phyloP scores from a whole-genome alignment of 2,888 invertebrate genomes.

The Microplitis deprimator region DNA sequence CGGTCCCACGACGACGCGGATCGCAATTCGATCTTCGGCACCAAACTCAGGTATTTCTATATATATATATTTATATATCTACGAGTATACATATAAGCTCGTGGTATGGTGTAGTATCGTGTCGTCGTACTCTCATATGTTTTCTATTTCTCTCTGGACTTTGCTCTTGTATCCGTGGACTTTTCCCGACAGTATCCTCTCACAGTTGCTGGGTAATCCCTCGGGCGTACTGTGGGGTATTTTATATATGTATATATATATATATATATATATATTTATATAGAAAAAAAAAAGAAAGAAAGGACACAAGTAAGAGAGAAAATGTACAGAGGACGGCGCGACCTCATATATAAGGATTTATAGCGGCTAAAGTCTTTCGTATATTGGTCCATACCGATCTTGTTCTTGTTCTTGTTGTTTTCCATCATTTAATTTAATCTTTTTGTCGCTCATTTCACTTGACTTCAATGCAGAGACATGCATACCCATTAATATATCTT shows the following conservation, averaged over 20 bases:
- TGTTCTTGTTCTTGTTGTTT: conserved; percentile 47
- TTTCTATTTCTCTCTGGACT: conserved; percentile 56
- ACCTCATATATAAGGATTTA: conserved; percentile 72
- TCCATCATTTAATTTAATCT: conserved; percentile 46
- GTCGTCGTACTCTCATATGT: conserved; percentile 56
- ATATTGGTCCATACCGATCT: conserved; percentile 69
- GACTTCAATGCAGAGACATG: background rate
- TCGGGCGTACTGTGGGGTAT: conserved; percentile 63
- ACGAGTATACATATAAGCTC: background rate
- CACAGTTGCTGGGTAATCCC: conserved; percentile 64
- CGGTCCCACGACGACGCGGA: background rate
- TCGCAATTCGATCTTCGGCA: background rate
- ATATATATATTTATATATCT: background rate
- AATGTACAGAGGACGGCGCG: conserved; percentile 59
- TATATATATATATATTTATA: background rate
- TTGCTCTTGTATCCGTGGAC: conserved; percentile 38
- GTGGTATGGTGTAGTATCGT: conserved; percentile 29
- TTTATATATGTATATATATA: conserved; percentile 60
- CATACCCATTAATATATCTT: background rate
- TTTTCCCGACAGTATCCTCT: conserved; percentile 42
- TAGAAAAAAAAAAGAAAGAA: background rate
- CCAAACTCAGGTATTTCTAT: background rate
- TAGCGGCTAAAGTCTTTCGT: conserved; percentile 70
- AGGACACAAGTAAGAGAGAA: conserved; percentile 36
- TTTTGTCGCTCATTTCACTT: conserved; percentile 33